phyloP scores from a whole-genome alignment of 2,888 invertebrate genomes.

The Miltochrista miniata region DNA sequence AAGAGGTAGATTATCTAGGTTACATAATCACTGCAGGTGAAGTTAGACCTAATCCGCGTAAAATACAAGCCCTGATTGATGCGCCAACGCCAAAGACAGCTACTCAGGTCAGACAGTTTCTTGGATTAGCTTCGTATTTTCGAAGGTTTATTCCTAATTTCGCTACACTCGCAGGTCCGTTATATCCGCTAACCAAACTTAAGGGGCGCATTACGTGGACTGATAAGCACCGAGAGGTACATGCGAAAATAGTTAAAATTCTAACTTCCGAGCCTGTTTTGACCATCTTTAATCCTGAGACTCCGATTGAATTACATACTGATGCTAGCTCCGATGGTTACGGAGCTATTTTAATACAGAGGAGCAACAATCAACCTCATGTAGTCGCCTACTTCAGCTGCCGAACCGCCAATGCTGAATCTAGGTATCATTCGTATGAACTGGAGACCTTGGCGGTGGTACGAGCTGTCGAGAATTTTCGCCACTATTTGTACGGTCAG shows the following conservation, averaged over 20 bases:
- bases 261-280: conserved; percentile 4
- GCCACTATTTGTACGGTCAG: conserved; percentile 4
- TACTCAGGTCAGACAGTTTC: conserved; percentile 25
- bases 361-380: not conserved
- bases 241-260: not conserved
- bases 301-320: not conserved
- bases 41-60: conserved; percentile 21
- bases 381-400: conserved; percentile 1
- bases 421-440: conserved; percentile 1
- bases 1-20: conserved; percentile 20
- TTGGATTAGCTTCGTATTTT: conserved; percentile 27
- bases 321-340: conserved; percentile 1
- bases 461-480: conserved; percentile 2
- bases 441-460: conserved; percentile 7
- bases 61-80: conserved; percentile 18
- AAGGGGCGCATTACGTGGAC: conserved; percentile 31
- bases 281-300: conserved; percentile 3
- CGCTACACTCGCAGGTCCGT: not conserved
- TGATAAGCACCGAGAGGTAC: not conserved
- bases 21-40: conserved; percentile 14
- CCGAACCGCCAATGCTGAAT: not conserved
- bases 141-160: conserved; percentile 15
- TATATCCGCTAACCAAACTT: conserved; percentile 23
- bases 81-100: conserved; percentile 15
- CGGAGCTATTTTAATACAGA: conserved; percentile 1